Conservation (phyloP, 2,888 invertebrate species). For the Philopedon plagiatum region DNA sequence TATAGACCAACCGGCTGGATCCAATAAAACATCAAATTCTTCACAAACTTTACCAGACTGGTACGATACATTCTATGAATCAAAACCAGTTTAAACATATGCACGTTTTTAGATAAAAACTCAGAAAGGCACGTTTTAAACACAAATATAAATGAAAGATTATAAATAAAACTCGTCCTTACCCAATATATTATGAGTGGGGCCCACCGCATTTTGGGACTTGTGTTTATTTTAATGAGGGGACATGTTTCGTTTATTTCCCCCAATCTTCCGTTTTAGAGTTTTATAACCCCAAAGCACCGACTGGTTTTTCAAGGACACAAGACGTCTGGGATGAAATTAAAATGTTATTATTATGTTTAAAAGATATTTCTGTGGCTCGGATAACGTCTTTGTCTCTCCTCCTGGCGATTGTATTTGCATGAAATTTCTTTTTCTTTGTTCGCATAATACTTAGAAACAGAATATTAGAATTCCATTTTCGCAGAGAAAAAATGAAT, state of each 20-base stretch:
- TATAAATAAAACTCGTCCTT: conserved; percentile 55
- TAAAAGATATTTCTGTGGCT: conserved; percentile 38
- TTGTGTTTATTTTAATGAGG: conserved; percentile 63
- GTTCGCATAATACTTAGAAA: conserved; percentile 21
- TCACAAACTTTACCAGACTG: conserved; percentile 18
- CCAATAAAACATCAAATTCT: conserved; percentile 35
- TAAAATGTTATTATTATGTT: conserved; percentile 51
- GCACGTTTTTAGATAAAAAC: conserved; percentile 46
- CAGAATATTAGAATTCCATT: conserved; percentile 18
- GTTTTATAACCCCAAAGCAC: conserved; percentile 55
- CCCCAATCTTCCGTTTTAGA: conserved; percentile 59
- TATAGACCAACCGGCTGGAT: conserved; percentile 28
- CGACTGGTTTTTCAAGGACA: conserved; percentile 53
- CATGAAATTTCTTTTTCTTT: conserved; percentile 33
- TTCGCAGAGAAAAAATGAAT: conserved; percentile 2
- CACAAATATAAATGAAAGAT: conserved; percentile 52
- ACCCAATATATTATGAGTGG: conserved; percentile 60
- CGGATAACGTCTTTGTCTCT: conserved; percentile 32
- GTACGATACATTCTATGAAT: conserved; percentile 39
- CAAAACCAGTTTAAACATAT: conserved; percentile 49
- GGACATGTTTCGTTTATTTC: conserved; percentile 63
- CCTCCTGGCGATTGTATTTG: conserved; percentile 28
- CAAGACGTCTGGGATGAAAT: conserved; percentile 49
- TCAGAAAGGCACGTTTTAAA: conserved; percentile 49
- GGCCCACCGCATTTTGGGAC: conserved; percentile 59